Evolutionary conservation across 2,888 invertebrate species (phyloP), one percentile per base, ranked within the genome.

Genomic region (Acheta domesticus): DNA sequence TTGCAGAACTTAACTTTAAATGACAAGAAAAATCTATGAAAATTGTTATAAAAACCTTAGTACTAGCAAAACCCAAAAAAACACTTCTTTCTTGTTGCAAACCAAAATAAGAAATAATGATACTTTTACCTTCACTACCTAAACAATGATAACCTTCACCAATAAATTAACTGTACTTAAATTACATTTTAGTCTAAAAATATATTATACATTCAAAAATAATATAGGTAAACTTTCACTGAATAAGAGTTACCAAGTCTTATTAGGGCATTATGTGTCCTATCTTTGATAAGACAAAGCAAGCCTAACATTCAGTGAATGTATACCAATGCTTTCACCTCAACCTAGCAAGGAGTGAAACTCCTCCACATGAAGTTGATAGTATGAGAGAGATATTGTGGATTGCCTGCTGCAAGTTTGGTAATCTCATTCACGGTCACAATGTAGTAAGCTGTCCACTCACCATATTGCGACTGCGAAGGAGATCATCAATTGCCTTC

Each of bases 381-480:
- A 36, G 36, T 5, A 36, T 36, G 36, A 36, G 36, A 36, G 36
- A 36, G 5, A 36, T n/a, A 16, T n/a, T 62, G 62, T 62, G 62
- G n/a, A 62, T 14, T 62, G 62, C 62, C 62, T 62, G 4, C 62
- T 16, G 62, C 62, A 62, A 62, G 62, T 62, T 62, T 62, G 62
- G 14, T 62, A 62, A 62, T 62, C 62, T n/a, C 62, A 19, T 62
- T n/a, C 62, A 62, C 62, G n/a, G 62, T 16, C 62, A 62, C 62
- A 62, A 62, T 62, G 62, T 62, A 62, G 62, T 62, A 62, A 62
- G 62, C 62, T 19, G 14, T 19, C 14, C 21, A 77, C 78, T 85
- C 88, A 95, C 96, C 96, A 97, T 97, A 89, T 97, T 97, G 84
- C 96, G 92, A 88, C 96, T 96, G 86, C 95, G 96, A 88, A 97